These are phyloP conservation scores for Symphodus melops DNA, from an alignment of 2,113 vertebrate species.

Conservation along the genomic window DNA sequence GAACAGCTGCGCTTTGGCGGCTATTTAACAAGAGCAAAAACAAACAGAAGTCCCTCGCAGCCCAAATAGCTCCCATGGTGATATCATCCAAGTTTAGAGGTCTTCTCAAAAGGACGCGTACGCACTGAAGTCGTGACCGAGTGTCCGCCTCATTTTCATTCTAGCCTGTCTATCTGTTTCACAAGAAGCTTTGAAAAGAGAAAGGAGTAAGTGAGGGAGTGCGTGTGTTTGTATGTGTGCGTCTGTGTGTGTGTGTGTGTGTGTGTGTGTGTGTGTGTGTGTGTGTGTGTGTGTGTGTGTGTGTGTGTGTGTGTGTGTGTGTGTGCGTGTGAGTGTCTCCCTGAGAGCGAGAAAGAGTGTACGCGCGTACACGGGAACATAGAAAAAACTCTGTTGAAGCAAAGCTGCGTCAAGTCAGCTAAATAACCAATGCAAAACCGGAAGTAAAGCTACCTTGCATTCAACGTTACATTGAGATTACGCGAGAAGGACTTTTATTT, in stretches of 20 bases:
- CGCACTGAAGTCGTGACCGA: slow-evolving; percentile 80
- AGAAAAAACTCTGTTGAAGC: slow-evolving; percentile 34
- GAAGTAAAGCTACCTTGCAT: slow-evolving; percentile 12
- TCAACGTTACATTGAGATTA: slow-evolving; percentile 12
- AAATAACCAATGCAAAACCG: slow-evolving; percentile 7
- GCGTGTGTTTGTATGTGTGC: slow-evolving; percentile 44
- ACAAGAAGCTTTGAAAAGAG: slow-evolving; percentile 78
- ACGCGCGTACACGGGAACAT: slow-evolving; percentile 47
- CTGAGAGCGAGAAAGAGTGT: slow-evolving; percentile 47
- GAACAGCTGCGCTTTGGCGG: slow-evolving; percentile 80
- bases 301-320: slow-evolving; percentile 25
- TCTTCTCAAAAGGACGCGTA: slow-evolving; percentile 81
- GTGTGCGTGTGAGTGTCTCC: too few relatives aligned
- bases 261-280: slow-evolving; percentile 15
- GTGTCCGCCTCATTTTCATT: slow-evolving; percentile 86
- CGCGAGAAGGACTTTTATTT: slow-evolving; percentile 29
- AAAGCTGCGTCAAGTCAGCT: slow-evolving; percentile 38
- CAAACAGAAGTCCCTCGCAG: slow-evolving; percentile 83
- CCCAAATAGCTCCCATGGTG: slow-evolving; percentile 86
- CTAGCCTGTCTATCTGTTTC: slow-evolving; percentile 81
- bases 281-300: slow-evolving; percentile 45
- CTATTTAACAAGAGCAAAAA: slow-evolving; percentile 86
- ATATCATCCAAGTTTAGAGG: slow-evolving; percentile 79
- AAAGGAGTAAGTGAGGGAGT: slow-evolving; percentile 66
- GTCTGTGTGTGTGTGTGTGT: slow-evolving; percentile 25